A percentile compares a stretch with the other conserved stretches of the same genome.
These are phyloP conservation scores for Drosophila sulfurigaster DNA, from an alignment of 1,140 invertebrate species.

Conservation along the genomic window DNA sequence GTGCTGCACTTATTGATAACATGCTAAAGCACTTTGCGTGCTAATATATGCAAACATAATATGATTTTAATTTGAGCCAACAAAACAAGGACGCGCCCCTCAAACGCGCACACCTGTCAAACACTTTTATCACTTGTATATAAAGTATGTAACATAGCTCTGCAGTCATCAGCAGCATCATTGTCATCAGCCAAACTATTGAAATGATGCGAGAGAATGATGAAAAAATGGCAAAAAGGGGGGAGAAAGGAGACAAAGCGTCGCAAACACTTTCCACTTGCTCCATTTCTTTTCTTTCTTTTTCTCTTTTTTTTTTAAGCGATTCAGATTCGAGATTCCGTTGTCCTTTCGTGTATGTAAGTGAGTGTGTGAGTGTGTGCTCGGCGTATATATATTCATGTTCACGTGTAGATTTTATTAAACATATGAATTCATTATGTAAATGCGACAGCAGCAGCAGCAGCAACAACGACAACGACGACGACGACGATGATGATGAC, in stretches of 20 bases:
- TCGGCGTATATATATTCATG: constrained; percentile 48
- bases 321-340: constrained; percentile 28
- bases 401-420: constrained; percentile 83
- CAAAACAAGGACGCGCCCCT: neutral
- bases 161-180: constrained; percentile 43
- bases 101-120: constrained; percentile 4
- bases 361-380: neutral
- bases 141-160: neutral
- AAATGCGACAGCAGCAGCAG: constrained; percentile 59
- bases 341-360: constrained; percentile 49
- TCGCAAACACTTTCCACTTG: constrained; percentile 46
- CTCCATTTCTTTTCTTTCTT: neutral
- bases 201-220: constrained; percentile 36
- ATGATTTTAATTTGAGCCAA: constrained; percentile 13
- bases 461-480: constrained; percentile 25
- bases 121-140: constrained; percentile 21
- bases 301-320: neutral
- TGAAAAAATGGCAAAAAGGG: neutral
- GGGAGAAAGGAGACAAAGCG: neutral
- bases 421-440: constrained; percentile 84
- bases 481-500: constrained; percentile 28
- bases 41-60: constrained; percentile 1
- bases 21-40: neutral
- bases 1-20: neutral
- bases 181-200: constrained; percentile 70